Evolutionary conservation across 2,113 vertebrate genomes (phyloP).

Genomic region (Dendrocopos noguchii): DNA sequence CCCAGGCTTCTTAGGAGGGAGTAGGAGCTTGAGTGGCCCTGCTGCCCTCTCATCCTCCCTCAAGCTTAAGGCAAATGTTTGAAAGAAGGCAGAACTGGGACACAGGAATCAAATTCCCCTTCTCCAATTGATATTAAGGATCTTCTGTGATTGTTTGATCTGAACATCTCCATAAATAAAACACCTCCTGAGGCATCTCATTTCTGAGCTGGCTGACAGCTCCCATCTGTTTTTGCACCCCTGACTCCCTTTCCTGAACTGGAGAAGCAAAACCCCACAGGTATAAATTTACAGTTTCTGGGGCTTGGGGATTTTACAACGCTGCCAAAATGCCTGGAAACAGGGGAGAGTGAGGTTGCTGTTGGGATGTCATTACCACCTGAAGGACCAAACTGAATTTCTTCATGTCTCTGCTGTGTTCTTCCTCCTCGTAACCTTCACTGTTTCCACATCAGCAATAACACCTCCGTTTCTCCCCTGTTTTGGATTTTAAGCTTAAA

Average conservation of each 20-base stretch:
- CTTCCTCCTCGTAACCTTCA: background rate
- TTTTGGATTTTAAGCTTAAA: background rate
- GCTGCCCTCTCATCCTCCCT: background rate
- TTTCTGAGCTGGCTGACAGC: background rate
- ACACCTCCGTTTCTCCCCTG: background rate
- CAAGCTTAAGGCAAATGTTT: background rate
- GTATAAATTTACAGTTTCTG: background rate
- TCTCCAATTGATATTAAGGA: background rate
- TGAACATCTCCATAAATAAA: background rate
- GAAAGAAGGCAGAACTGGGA: background rate
- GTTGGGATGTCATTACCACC: background rate
- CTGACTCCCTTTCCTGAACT: background rate
- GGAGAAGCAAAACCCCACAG: background rate
- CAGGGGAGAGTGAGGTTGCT: background rate
- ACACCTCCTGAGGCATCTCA: background rate
- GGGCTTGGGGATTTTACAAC: background rate
- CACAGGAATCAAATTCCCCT: background rate
- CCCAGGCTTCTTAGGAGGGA: background rate
- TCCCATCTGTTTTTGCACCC: background rate
- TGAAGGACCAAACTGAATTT: background rate
- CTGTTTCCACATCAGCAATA: background rate
- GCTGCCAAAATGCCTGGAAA: background rate
- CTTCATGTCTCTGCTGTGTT: background rate
- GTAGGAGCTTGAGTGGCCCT: background rate
- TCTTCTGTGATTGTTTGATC: background rate